Percentiles rank a stretch among this genome's conserved stretches.
These are phyloP conservation scores for Pseudorasbora parva DNA, from an alignment of 2,113 vertebrate species.

Conservation along the genomic window DNA sequence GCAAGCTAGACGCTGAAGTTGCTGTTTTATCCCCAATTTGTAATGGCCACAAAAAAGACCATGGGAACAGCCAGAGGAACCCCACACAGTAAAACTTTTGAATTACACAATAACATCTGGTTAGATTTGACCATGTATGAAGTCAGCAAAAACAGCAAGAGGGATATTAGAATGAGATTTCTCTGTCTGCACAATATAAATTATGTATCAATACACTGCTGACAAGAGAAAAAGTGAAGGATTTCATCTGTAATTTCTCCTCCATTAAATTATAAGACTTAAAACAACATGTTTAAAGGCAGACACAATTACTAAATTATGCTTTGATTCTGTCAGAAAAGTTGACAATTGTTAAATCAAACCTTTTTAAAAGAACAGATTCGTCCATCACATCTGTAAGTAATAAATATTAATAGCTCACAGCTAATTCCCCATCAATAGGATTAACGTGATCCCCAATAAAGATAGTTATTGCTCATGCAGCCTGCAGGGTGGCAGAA, in stretches of 20 bases:
- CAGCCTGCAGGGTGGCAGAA: conserved; percentile 48
- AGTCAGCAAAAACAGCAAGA: background rate
- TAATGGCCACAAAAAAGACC: background rate
- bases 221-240: background rate
- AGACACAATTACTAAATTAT: background rate
- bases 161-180: background rate
- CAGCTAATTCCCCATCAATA: conserved; percentile 59
- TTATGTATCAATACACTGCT: conserved; percentile 37
- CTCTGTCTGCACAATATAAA: background rate
- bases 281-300: background rate
- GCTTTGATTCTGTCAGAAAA: conserved; percentile 39
- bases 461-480: conserved; percentile 57
- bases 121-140: background rate
- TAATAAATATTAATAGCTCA: conserved; percentile 49
- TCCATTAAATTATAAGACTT: background rate
- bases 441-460: conserved; percentile 52
- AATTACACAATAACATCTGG: background rate
- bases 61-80: conserved; percentile 2
- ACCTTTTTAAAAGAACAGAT: conserved; percentile 14
- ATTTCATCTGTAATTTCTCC: background rate
- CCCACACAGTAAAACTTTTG: background rate
- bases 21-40: conserved; percentile 10
- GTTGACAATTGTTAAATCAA: conserved; percentile 48
- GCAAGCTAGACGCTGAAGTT: background rate
- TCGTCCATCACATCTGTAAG: conserved; percentile 25